Base-by-base conservation (phyloP, 2,113 vertebrate genomes). In the Anser cygnoides region DNA sequence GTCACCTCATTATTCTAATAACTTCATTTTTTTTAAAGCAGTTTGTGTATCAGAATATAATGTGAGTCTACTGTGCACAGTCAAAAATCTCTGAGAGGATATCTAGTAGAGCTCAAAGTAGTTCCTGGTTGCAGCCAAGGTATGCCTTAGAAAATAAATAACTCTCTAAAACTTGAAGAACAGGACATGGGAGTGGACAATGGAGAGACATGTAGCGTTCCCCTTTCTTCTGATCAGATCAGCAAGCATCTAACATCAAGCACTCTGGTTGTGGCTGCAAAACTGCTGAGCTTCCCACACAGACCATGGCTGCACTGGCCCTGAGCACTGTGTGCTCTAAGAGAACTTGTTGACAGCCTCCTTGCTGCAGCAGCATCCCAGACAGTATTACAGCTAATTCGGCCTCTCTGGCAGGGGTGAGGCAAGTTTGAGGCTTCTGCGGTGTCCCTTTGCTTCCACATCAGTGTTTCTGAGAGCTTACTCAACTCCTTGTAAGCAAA, bases 381-480 rank as follows among this genome's bases (percentile, higher is more conserved):
- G 87, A 93, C 89, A 73, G 73, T 89, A 46, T 90, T 74, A 52
- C 52, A 89, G 83, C 80, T 87, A 68, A 87, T 91, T 89, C 62
- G 50, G 57, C 18, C 5, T 84, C 65, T 72, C 46, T 84, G 77
- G 80, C 76, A 84, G 49, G 35, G 62, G 21, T 49, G 46, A 13
- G 39, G 62, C 58, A 84, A 82, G 33, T 84, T 52, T 93, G 92
- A 81, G 70, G 70, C 84, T 96, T 87, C 73, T 93, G 81, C 81
- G 80, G 89, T 92, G 35, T 68, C 44, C 9, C 75, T 73, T 63
- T 54, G 41, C 54, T 88, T 83, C 75, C 74, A 78, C 81, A 65
- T 82, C 61, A 84, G 61, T 28, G 6, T 78, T 84, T 78, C 25
- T 84, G 80, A 72, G 76, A 57, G 63, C 65, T 75, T 78, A 75